These are phyloP conservation scores for Anoplopoma fimbria DNA, from an alignment of 2,113 vertebrate species.

Conservation along the genomic window DNA sequence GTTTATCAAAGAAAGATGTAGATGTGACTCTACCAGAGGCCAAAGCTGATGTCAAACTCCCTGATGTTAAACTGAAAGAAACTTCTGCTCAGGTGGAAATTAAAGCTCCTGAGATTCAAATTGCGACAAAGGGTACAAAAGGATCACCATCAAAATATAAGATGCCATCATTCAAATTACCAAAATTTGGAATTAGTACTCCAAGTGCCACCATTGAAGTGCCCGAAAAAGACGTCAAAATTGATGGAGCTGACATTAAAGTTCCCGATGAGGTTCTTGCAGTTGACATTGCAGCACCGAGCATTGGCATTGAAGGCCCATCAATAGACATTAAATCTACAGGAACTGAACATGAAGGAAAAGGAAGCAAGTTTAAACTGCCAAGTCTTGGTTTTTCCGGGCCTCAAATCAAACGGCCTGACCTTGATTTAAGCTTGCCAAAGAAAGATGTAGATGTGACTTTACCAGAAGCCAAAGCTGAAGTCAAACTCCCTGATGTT, in stretches of 20 bases:
- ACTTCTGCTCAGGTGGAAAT: neutral
- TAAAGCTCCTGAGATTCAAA: neutral
- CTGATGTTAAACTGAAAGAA: neutral
- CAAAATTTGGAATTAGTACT: slow-evolving; percentile 52
- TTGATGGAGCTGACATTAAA: neutral
- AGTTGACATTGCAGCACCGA: slow-evolving; percentile 14
- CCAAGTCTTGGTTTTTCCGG: slow-evolving; percentile 53
- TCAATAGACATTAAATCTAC: no score
- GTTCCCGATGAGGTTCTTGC: neutral
- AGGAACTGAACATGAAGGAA: slow-evolving; percentile 1
- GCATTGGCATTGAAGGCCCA: slow-evolving; percentile 1
- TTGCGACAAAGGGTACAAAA: neutral
- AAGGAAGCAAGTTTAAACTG: slow-evolving; percentile 55
- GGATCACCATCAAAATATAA: slow-evolving; percentile 61
- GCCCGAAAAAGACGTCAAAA: slow-evolving; percentile 24
- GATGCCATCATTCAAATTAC: slow-evolving; percentile 61
- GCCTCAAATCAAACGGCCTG: slow-evolving; percentile 51
- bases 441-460: slow-evolving; percentile 42
- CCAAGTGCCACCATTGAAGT: slow-evolving; percentile 8
- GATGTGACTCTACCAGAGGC: slow-evolving; percentile 7
- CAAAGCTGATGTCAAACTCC: slow-evolving; percentile 28
- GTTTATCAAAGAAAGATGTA: no score
- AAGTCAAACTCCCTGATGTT: slow-evolving; percentile 10
- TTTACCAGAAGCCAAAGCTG: slow-evolving; percentile 24
- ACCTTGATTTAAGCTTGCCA: slow-evolving; percentile 38